Conservation (phyloP, 2,888 invertebrate species). For the Nineta flava region DNA sequence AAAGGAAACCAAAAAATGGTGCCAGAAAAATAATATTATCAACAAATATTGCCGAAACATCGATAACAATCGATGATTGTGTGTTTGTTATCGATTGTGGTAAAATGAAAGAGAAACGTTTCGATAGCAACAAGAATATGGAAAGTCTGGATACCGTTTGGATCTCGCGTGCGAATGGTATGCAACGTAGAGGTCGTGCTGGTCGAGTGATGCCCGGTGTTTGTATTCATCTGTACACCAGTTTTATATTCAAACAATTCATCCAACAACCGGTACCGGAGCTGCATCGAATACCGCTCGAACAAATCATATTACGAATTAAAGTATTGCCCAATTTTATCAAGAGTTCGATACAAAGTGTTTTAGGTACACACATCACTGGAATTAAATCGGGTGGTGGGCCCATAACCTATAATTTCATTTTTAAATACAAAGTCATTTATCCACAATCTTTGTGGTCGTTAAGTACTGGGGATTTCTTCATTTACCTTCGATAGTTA, state of each 20-base stretch:
- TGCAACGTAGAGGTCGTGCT: slow-evolving; percentile 79
- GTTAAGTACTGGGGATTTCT: too few relatives aligned
- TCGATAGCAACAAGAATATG: slow-evolving; percentile 72
- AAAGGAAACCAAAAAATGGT: slow-evolving; percentile 48
- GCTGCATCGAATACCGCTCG: slow-evolving; percentile 76
- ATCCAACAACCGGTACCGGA: slow-evolving; percentile 70
- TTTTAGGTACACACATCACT: too few relatives aligned
- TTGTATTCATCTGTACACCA: slow-evolving; percentile 73
- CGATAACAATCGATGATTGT: slow-evolving; percentile 90
- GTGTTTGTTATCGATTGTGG: slow-evolving; percentile 88
- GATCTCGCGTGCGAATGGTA: slow-evolving; percentile 81
- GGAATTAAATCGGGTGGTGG: too few relatives aligned
- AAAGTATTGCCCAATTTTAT: slow-evolving; percentile 45
- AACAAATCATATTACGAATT: slow-evolving; percentile 60
- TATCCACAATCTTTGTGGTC: too few relatives aligned
- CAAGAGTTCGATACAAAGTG: slow-evolving; percentile 32
- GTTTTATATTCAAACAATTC: slow-evolving; percentile 49
- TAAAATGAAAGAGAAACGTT: slow-evolving; percentile 79
- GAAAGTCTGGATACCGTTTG: slow-evolving; percentile 74
- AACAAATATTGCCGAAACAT: slow-evolving; percentile 92
- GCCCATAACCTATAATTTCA: too few relatives aligned
- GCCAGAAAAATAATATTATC: slow-evolving; percentile 74
- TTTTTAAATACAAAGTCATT: too few relatives aligned
- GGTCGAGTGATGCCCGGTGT: slow-evolving; percentile 82
- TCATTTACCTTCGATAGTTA: too few relatives aligned